Evolutionary conservation across 2,113 vertebrate genomes (phyloP).

Genomic region (Candoia aspera): DNA sequence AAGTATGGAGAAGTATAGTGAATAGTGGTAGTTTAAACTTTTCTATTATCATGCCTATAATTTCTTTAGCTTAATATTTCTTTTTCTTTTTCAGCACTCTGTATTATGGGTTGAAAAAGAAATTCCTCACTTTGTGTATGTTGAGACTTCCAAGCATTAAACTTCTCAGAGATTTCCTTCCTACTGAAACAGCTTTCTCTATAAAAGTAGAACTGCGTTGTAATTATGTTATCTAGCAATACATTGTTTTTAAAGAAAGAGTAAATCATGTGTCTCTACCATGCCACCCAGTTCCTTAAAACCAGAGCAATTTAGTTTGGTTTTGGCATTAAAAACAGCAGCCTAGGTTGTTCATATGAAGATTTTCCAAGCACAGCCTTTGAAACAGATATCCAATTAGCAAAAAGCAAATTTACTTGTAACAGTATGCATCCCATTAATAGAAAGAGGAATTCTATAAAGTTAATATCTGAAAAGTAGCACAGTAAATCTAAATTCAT

Average conservation of each 20-base stretch:
- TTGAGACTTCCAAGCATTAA: not conserved
- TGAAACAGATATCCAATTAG: not conserved
- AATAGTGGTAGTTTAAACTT: not conserved
- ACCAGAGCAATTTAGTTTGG: conserved; percentile 27
- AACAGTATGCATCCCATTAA: not conserved
- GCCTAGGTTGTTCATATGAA: conserved; percentile 20
- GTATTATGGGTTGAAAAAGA: not conserved
- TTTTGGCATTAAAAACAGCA: conserved; percentile 4
- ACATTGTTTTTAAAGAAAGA: conserved; percentile 9
- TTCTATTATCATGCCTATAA: not conserved
- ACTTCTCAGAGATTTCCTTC: not conserved
- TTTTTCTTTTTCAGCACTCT: not conserved
- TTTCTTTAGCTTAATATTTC: not conserved
- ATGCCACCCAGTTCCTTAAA: conserved; percentile 23
- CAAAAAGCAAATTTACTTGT: not conserved
- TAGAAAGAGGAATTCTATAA: not conserved
- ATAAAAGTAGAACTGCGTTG: not conserved
- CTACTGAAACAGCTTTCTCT: not conserved
- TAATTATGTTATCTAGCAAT: conserved; percentile 27
- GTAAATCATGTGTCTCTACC: conserved; percentile 4
- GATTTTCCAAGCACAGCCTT: not conserved
- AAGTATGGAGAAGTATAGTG: not conserved
- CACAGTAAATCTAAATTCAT: not conserved
- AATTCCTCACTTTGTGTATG: not conserved
- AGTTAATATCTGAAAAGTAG: not conserved